phyloP scores from a whole-genome alignment of 2,797 vertebrate genomes.

The Muscicapa striata region DNA sequence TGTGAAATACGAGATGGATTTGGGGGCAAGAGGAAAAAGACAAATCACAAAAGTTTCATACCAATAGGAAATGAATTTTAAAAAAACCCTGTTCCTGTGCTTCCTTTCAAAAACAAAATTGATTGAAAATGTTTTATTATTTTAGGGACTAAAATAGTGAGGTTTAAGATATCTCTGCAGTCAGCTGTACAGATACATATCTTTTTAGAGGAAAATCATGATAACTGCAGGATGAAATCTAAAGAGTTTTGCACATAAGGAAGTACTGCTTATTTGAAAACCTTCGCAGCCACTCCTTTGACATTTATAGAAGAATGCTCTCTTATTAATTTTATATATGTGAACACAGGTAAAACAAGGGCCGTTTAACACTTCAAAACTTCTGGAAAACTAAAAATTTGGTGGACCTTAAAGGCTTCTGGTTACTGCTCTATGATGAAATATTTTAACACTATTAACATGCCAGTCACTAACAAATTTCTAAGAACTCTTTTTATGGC shows the following conservation, averaged over 20 bases:
- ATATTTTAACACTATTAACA: background rate
- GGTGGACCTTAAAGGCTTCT: background rate
- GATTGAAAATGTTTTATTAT: background rate
- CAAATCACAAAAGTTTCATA: background rate
- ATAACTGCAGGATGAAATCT: background rate
- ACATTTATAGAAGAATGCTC: background rate
- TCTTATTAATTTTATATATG: background rate
- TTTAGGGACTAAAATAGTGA: background rate
- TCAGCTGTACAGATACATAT: background rate
- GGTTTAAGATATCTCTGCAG: background rate
- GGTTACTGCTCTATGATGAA: background rate
- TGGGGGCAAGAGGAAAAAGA: background rate
- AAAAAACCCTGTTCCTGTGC: background rate
- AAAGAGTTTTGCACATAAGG: background rate
- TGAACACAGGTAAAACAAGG: background rate
- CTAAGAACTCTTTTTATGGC: background rate
- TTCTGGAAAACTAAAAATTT: background rate
- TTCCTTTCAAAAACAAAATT: background rate
- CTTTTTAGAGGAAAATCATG: background rate
- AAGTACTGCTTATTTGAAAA: background rate
- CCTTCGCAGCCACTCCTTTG: background rate
- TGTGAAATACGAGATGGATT: conserved; percentile 12
- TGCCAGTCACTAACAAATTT: background rate
- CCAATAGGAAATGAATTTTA: background rate
- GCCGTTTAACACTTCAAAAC: background rate